Evolutionary conservation across 2,888 invertebrate species (phyloP), one percentile per base, ranked within the genome.

Genomic region (Drosophila austrosaltans): DNA sequence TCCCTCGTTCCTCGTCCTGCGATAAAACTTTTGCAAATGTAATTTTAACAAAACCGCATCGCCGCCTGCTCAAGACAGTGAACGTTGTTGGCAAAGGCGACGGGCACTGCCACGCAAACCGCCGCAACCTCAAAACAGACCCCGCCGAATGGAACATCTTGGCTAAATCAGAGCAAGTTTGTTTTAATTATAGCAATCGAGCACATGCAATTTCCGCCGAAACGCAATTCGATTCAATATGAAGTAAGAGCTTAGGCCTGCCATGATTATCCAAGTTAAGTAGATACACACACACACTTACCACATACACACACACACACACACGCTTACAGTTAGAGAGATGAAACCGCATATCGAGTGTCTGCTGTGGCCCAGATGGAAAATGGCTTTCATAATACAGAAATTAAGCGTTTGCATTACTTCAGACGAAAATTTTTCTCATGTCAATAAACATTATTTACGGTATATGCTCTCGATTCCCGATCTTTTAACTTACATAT

Each of bases 141-240:
- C 57, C 56, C 28, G 48, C 48, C 48, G 25, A 64, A 61, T 53
- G 66, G 62, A 70, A 79, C 73, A 84, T 84, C 87, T 74, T 72
- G 72, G 72, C 78, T 53, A 73, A 89, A 86, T 82, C 82, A 82
- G 68, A 67, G 77, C 76, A 81, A 84, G 82, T 85, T 89, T 81
- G 85, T 83, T 90, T 91, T 91, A 90, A 91, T 90, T 90, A 91
- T 88, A 80, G 85, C 81, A 87, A 83, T 89, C 87, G 81, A 79
- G 82, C 72, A 76, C 85, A 89, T 87, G 89, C 85, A 87, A 89
- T 90, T 89, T 91, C 79, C 81, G 80, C 65, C 75, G 65, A 67
- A 83, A 60, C 70, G 72, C 69, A 48, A 63, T 64, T 72, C 69
- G 67, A 67, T 72, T 72, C 56, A 36, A 66, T 64, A 58, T 65